Evolutionary conservation across 1,140 invertebrate genomes (phyloP).

Genomic region (Micrasema minimum): DNA sequence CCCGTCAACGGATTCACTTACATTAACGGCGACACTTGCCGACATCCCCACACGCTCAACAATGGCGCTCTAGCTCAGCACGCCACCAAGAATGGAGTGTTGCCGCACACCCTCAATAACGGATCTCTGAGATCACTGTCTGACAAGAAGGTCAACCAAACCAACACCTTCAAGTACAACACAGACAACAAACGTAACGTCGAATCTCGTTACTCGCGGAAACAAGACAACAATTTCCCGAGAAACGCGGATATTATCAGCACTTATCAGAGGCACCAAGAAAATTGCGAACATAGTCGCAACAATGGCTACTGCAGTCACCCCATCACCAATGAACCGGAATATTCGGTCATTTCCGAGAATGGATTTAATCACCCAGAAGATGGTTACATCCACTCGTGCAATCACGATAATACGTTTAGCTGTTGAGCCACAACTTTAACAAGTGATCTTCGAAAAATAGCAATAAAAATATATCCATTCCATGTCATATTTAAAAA

Average conservation of each 20-base stretch:
- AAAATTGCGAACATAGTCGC: constrained; percentile 54
- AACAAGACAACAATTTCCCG: constrained; percentile 64
- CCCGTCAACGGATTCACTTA: constrained; percentile 80
- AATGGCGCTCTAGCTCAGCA: constrained; percentile 64
- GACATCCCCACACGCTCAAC: constrained; percentile 64
- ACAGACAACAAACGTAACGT: constrained; percentile 64
- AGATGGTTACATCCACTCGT: constrained; percentile 61
- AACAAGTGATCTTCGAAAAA: constrained; percentile 49
- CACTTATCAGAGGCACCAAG: constrained; percentile 58
- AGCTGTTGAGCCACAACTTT: constrained; percentile 62
- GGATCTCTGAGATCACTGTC: constrained; percentile 60
- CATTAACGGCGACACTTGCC: constrained; percentile 73
- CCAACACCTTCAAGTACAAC: constrained; percentile 61
- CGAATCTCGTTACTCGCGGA: constrained; percentile 62
- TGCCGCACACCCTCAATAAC: constrained; percentile 61
- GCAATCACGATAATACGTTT: constrained; percentile 65
- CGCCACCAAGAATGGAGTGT: constrained; percentile 52
- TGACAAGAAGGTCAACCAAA: constrained; percentile 63
- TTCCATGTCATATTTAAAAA: constrained; percentile 59
- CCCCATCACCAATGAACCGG: constrained; percentile 61
- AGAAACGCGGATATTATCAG: constrained; percentile 62
- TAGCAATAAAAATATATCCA: constrained; percentile 67
- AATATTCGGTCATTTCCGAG: constrained; percentile 65
- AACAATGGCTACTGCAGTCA: constrained; percentile 44
- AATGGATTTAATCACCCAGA: constrained; percentile 57